These are phyloP conservation scores for Leucosticte australis DNA, from an alignment of 2,113 vertebrate species.

Conservation along the genomic window DNA sequence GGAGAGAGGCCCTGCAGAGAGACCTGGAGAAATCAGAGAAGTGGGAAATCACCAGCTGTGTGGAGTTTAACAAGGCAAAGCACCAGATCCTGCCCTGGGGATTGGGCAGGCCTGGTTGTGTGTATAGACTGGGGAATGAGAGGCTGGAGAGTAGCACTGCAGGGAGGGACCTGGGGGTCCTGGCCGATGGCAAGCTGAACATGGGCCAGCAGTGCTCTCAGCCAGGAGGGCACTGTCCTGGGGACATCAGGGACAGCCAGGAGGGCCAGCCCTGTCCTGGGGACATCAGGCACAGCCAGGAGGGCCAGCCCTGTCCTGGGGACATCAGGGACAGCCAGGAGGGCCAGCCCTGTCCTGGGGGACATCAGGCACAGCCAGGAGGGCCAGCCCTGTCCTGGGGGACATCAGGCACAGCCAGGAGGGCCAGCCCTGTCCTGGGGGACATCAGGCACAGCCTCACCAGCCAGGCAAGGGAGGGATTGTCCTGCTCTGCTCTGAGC, in stretches of 20 bases:
- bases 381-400: neutral
- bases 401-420: neutral
- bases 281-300: too few relatives aligned
- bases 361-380: neutral
- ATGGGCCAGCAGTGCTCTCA: neutral
- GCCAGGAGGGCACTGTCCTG: neutral
- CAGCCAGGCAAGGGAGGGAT: neutral
- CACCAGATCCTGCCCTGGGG: neutral
- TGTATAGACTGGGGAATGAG: neutral
- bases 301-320: neutral
- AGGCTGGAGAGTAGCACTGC: neutral
- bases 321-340: neutral
- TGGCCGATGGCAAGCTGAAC: rapidly evolving
- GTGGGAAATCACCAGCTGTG: neutral
- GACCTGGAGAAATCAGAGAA: neutral
- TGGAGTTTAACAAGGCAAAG: neutral
- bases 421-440: too few relatives aligned
- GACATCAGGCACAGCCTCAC: neutral
- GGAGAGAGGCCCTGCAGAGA: neutral
- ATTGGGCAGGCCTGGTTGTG: neutral
- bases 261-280: too few relatives aligned
- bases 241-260: too few relatives aligned
- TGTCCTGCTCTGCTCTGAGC: neutral
- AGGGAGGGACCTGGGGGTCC: neutral
- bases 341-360: too few relatives aligned